These are phyloP conservation scores for Dynastes tityus DNA, from an alignment of 2,888 invertebrate genomes.

Conservation along the genomic window DNA sequence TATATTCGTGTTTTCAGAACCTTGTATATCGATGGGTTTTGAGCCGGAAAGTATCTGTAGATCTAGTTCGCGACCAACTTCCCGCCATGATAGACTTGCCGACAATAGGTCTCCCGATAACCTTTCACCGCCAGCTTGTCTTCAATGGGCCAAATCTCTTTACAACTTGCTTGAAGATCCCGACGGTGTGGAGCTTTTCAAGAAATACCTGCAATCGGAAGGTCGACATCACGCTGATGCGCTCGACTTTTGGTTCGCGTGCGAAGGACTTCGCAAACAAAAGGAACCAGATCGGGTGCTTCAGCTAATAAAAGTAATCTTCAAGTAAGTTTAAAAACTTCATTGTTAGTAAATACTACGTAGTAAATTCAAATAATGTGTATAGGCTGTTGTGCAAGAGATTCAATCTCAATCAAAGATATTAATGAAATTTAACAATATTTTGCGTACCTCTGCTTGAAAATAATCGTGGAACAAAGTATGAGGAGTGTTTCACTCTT, in stretches of 20 bases:
- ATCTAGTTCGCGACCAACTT: slow-evolving; percentile 71
- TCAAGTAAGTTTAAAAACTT: slow-evolving; percentile 74
- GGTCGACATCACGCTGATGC: slow-evolving; percentile 85
- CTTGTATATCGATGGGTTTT: slow-evolving; percentile 64
- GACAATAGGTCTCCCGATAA: slow-evolving; percentile 63
- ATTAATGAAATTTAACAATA: too few relatives aligned
- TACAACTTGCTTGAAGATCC: slow-evolving; percentile 89
- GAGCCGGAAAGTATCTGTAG: slow-evolving; percentile 66
- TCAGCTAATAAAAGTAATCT: slow-evolving; percentile 87
- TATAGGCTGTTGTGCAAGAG: too few relatives aligned
- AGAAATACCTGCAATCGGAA: slow-evolving; percentile 85
- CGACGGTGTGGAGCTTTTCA: slow-evolving; percentile 91
- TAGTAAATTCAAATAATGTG: too few relatives aligned
- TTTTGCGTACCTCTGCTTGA: too few relatives aligned
- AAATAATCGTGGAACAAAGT: too few relatives aligned
- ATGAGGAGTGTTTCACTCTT: too few relatives aligned
- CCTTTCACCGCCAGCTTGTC: slow-evolving; percentile 79
- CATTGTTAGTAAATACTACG: too few relatives aligned
- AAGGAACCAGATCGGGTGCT: slow-evolving; percentile 80
- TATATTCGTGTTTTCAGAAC: slow-evolving; percentile 50
- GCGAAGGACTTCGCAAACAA: slow-evolving; percentile 89
- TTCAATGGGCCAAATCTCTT: slow-evolving; percentile 92
- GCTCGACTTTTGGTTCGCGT: slow-evolving; percentile 95
- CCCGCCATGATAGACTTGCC: slow-evolving; percentile 56
- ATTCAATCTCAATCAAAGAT: too few relatives aligned